phyloP scores from a whole-genome alignment of 2,113 vertebrate genomes.

The Pogonocichla stellata region DNA sequence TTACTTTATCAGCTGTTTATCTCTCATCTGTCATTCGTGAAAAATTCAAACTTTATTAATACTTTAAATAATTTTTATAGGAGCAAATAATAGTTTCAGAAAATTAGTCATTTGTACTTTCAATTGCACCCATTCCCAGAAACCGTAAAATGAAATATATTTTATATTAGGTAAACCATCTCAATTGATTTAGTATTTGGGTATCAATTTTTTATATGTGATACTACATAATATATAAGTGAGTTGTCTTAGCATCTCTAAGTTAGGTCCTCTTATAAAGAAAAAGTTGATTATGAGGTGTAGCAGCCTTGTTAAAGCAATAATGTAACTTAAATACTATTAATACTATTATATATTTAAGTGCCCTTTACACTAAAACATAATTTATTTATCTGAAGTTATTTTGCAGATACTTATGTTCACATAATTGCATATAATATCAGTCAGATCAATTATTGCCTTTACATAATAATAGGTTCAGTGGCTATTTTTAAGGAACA shows the following conservation, averaged over 20 bases:
- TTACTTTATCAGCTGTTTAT: constrained; percentile 60
- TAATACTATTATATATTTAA: neutral
- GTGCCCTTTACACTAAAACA: neutral
- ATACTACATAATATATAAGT: neutral
- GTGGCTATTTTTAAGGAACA: neutral
- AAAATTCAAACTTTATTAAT: neutral
- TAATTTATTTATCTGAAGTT: neutral
- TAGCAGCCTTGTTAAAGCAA: neutral
- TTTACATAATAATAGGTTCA: neutral
- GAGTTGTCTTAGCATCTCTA: neutral
- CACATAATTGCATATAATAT: neutral
- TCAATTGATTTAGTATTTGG: neutral
- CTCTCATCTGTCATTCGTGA: constrained; percentile 29
- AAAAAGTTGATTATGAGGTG: neutral
- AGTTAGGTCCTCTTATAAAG: neutral
- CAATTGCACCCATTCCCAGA: neutral
- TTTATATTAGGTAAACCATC: neutral
- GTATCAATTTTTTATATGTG: neutral
- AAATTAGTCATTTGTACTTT: neutral
- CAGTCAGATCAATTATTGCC: neutral
- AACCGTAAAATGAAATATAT: neutral
- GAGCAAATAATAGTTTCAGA: neutral
- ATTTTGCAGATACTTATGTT: neutral
- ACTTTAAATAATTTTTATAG: neutral
- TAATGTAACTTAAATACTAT: neutral